Evolutionary conservation across 2,888 invertebrate species (phyloP).

Genomic region (Ochropleura leucogaster): DNA sequence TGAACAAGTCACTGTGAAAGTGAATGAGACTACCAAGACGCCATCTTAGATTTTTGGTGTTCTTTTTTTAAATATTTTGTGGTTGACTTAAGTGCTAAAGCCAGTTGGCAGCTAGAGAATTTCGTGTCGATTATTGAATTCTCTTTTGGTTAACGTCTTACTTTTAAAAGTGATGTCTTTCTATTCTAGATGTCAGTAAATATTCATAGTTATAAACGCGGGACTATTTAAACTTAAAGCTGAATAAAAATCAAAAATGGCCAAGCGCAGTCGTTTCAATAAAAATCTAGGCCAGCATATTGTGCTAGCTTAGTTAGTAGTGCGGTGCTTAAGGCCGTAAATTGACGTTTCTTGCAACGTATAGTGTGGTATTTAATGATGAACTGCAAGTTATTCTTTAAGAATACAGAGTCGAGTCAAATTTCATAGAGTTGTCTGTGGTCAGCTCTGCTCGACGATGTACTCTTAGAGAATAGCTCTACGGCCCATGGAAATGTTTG

Average conservation of each 20-base stretch:
- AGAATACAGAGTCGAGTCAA: too few species aligned
- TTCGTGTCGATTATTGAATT: conserved; percentile 3
- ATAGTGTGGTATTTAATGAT: neutral
- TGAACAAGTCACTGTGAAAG: conserved; percentile 81
- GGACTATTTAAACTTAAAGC: neutral
- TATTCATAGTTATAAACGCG: neutral
- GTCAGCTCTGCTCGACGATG: too few species aligned
- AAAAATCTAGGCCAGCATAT: neutral
- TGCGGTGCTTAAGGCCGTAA: neutral
- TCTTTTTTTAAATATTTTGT: conserved; percentile 37
- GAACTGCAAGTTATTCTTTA: neutral
- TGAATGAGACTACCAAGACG: conserved; percentile 82
- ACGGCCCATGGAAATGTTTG: neutral
- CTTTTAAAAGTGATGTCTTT: neutral
- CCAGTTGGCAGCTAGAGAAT: neutral
- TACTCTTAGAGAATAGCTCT: too few species aligned
- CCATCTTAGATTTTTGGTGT: conserved; percentile 68
- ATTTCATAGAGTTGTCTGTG: too few species aligned
- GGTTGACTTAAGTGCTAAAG: conserved; percentile 39
- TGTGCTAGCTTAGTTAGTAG: neutral
- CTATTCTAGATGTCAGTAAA: neutral
- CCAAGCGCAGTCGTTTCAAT: neutral
- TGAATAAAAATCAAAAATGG: neutral
- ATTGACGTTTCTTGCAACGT: neutral
- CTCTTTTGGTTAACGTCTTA: neutral